These are phyloP conservation scores for Bungarus multicinctus DNA, from an alignment of 2,113 vertebrate species.

Conservation along the genomic window DNA sequence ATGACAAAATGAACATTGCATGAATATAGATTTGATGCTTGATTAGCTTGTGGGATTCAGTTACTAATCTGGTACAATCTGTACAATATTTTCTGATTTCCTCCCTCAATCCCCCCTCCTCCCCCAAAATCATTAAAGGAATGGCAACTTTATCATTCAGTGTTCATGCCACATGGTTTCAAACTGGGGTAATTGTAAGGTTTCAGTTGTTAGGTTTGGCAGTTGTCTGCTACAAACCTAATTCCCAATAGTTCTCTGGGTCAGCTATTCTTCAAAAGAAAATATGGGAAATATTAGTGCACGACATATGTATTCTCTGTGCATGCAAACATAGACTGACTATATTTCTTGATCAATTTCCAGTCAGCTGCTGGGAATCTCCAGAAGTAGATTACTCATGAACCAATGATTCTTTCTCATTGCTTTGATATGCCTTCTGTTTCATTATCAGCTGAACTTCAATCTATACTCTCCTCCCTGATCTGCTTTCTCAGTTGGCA, in stretches of 20 bases:
- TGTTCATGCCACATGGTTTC: neutral
- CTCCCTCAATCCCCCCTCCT: neutral
- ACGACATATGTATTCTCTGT: too few relatives aligned
- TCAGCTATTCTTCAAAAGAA: neutral
- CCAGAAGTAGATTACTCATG: conserved; percentile 33
- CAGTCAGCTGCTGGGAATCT: conserved; percentile 30
- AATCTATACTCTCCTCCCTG: neutral
- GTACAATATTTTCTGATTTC: neutral
- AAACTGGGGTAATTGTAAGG: neutral
- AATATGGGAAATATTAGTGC: neutral
- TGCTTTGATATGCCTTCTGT: neutral
- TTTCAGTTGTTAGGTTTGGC: neutral
- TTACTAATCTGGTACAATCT: neutral
- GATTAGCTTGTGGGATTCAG: neutral
- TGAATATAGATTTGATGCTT: neutral
- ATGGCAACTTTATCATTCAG: neutral
- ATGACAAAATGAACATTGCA: neutral
- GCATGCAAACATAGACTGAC: neutral
- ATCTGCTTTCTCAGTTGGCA: neutral
- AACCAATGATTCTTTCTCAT: neutral
- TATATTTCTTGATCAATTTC: conserved; percentile 32
- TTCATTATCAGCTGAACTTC: neutral
- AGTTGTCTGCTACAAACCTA: neutral
- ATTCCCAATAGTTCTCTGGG: neutral
- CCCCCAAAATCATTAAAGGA: neutral